phyloP scores from a whole-genome alignment of 2,888 invertebrate genomes.

The Drosophila demipolita region DNA sequence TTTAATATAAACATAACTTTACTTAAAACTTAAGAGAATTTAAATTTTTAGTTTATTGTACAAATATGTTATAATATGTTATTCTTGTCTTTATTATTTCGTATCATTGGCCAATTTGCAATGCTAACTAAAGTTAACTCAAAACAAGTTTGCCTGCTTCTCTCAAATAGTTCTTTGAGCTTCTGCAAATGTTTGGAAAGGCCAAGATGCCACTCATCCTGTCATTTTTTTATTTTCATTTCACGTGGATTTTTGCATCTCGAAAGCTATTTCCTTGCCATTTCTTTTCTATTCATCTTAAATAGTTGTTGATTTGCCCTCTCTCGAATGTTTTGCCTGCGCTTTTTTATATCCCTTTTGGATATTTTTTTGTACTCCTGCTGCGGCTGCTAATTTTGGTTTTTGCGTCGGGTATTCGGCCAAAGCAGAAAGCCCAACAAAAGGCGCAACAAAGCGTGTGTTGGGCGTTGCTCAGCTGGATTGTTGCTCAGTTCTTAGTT shows the following conservation, averaged over 20 bases:
- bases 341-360: constrained; percentile 28
- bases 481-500: not conserved
- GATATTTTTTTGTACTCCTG: constrained; percentile 23
- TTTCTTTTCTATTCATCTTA: constrained; percentile 7
- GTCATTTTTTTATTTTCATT: not conserved
- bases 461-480: constrained; percentile 33
- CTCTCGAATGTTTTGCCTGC: constrained; percentile 56
- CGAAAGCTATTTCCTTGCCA: constrained; percentile 2
- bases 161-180: constrained; percentile 4
- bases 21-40: not conserved
- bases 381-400: constrained; percentile 75
- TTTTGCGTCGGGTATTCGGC: constrained; percentile 64
- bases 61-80: not conserved
- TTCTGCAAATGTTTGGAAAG: constrained; percentile 26
- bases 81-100: not conserved
- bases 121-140: not conserved
- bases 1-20: not conserved
- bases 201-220: constrained; percentile 7
- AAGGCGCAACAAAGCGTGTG: constrained; percentile 75
- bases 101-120: not conserved
- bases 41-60: not conserved
- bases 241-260: constrained; percentile 1
- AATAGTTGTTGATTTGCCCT: constrained; percentile 48
- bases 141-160: constrained; percentile 7
- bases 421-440: constrained; percentile 55